Evolutionary conservation across 1,140 invertebrate genomes (phyloP), one percentile per base, ranked within the genome.

Genomic region (Rhizoglyphus robini): DNA sequence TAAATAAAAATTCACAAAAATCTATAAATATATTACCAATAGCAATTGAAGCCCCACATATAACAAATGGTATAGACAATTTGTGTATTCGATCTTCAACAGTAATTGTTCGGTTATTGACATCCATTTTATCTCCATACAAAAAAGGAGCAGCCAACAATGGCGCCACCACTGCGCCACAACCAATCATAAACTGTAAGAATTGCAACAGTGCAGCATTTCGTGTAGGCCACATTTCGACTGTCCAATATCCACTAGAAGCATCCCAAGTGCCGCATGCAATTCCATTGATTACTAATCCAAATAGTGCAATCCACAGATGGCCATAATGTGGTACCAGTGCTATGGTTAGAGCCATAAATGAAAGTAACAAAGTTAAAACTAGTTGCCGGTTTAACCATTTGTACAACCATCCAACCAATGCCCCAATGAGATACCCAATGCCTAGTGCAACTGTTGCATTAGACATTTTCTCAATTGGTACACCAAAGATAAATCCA

Each of bases 131-230:
- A 13, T 63, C 61, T 3, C 61, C 61, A 18, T 32, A 18, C 4
- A 63, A 4, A 38, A 36, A 63, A 5, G 61, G 61, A 25, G 11
- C 36, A 3, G 32, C 34, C 11, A 63, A 29, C 15, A 63, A 11
- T 23, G 61, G 61, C 3, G 32, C 61, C 18, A 38, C n/a, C 3
- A 63, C 23, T 13, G 61, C 23, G 11, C 61, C 61, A 13, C 30
- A 23, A 49, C 61, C 61, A 49, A 51, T 51, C 3, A 38, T 57
- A 30, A 63, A 63, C 32, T 63, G 61, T 27, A 13, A 5, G 36
- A 63, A 63, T 29, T 63, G 61, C 8, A 63, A 36, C 13, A 49
- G 8, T 4, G 23, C 11, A 18, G 61, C 15, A 49, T 36, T 63
- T 4, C 34, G n/a, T 15, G 18, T 15, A 29, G 32, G 61, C 36